These are phyloP conservation scores for Dasypus novemcinctus DNA, from an alignment of 2,113 vertebrate species.

Conservation along the genomic window DNA sequence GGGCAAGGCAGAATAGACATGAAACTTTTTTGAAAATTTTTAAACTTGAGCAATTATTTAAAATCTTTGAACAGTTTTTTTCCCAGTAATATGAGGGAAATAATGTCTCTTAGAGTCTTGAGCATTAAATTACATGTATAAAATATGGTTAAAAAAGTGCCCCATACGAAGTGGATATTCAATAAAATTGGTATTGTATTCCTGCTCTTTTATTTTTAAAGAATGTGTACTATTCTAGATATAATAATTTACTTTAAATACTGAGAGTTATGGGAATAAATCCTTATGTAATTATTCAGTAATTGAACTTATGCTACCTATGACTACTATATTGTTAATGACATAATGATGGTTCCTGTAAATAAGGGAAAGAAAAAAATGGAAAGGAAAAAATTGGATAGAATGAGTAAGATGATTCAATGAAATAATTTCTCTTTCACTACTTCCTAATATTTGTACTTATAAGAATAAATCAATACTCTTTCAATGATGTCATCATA, in stretches of 20 bases:
- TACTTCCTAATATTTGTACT: neutral
- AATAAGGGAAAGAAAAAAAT: neutral
- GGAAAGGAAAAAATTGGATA: neutral
- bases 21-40: neutral
- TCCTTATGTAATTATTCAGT: neutral
- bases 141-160: neutral
- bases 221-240: constrained; percentile 1
- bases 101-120: neutral
- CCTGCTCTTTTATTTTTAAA: constrained; percentile 39
- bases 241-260: constrained; percentile 60
- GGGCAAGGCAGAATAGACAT: neutral
- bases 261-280: constrained; percentile 53
- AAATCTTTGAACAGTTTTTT: neutral
- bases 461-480: neutral
- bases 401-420: neutral
- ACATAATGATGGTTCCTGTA: neutral
- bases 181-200: neutral
- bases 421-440: neutral
- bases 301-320: constrained; percentile 26
- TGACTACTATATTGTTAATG: constrained; percentile 40
- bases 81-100: neutral
- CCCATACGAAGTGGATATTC: neutral
- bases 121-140: neutral
- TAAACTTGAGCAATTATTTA: neutral
- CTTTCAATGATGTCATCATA: neutral